These are phyloP conservation scores for Theretra japonica DNA, from an alignment of 2,888 invertebrate genomes.

Conservation along the genomic window DNA sequence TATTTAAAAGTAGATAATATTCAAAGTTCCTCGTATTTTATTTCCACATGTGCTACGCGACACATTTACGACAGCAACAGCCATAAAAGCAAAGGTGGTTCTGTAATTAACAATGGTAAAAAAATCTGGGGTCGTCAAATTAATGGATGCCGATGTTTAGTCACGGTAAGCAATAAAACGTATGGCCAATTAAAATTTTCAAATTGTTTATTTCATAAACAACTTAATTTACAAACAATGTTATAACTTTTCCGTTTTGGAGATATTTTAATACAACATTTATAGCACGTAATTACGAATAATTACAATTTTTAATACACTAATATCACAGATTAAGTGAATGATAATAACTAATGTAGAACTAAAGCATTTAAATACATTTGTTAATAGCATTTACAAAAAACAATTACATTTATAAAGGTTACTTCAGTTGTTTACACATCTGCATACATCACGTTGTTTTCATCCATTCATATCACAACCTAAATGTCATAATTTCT, in stretches of 20 bases:
- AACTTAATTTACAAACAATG: slow-evolving; percentile 70
- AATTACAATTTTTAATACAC: slow-evolving; percentile 54
- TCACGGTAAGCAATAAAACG: slow-evolving; percentile 33
- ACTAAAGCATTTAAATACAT: slow-evolving; percentile 35
- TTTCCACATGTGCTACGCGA: slow-evolving; percentile 14
- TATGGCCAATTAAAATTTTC: slow-evolving; percentile 42
- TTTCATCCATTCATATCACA: slow-evolving; percentile 58
- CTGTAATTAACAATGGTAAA: slow-evolving; percentile 21
- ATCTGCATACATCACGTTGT: neutral
- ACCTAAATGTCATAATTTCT: slow-evolving; percentile 38
- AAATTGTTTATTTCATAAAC: slow-evolving; percentile 81
- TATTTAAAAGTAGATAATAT: neutral
- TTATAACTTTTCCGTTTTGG: slow-evolving; percentile 70
- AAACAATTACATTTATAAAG: slow-evolving; percentile 37
- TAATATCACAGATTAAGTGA: slow-evolving; percentile 73
- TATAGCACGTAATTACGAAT: slow-evolving; percentile 55
- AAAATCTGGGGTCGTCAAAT: slow-evolving; percentile 28
- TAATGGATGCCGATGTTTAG: slow-evolving; percentile 24
- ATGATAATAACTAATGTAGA: slow-evolving; percentile 30
- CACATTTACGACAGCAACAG: slow-evolving; percentile 21
- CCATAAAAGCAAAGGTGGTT: slow-evolving; percentile 27
- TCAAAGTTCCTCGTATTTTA: neutral
- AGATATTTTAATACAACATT: slow-evolving; percentile 63
- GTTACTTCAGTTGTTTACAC: slow-evolving; percentile 29
- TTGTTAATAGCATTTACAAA: slow-evolving; percentile 43